Evolutionary conservation across 2,797 vertebrate species (phyloP).

Genomic region (Lithobates sylvaticus): DNA sequence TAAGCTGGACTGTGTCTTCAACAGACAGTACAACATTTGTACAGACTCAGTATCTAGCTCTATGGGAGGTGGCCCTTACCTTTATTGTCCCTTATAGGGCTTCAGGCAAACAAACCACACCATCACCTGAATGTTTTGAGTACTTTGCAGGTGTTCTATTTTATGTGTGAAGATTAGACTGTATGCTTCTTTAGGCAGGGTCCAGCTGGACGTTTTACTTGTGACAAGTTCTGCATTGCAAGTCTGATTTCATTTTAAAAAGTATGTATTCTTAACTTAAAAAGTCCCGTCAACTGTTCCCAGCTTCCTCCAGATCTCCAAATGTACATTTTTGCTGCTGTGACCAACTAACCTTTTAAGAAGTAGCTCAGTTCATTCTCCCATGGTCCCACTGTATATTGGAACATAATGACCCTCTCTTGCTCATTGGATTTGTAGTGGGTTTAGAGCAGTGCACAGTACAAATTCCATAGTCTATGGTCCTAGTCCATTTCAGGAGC

Average conservation of each 20-base stretch:
- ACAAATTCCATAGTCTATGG: too few relatives aligned
- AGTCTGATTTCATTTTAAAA: too few relatives aligned
- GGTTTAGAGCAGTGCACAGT: too few relatives aligned
- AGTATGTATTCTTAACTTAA: too few relatives aligned
- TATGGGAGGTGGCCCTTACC: not conserved
- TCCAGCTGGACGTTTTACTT: not conserved
- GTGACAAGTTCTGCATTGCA: slow-evolving; percentile 4
- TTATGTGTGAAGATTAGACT: slow-evolving; percentile 15
- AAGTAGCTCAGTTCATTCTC: too few relatives aligned
- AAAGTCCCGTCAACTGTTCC: too few relatives aligned
- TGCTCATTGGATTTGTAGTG: too few relatives aligned
- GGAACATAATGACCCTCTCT: too few relatives aligned
- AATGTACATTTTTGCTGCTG: too few relatives aligned
- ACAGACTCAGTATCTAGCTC: not conserved
- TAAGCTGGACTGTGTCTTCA: not conserved
- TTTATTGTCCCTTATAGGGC: not conserved
- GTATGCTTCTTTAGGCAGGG: not conserved
- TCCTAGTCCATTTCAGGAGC: too few relatives aligned
- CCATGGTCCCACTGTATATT: too few relatives aligned
- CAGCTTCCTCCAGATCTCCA: not conserved
- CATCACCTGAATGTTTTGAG: slow-evolving; percentile 16
- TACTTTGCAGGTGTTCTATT: slow-evolving; percentile 35
- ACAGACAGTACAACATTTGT: not conserved
- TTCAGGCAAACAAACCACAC: slow-evolving; percentile 6
- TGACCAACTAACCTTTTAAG: too few relatives aligned